phyloP scores from a whole-genome alignment of 2,113 vertebrate genomes.

The Ursus arctos region DNA sequence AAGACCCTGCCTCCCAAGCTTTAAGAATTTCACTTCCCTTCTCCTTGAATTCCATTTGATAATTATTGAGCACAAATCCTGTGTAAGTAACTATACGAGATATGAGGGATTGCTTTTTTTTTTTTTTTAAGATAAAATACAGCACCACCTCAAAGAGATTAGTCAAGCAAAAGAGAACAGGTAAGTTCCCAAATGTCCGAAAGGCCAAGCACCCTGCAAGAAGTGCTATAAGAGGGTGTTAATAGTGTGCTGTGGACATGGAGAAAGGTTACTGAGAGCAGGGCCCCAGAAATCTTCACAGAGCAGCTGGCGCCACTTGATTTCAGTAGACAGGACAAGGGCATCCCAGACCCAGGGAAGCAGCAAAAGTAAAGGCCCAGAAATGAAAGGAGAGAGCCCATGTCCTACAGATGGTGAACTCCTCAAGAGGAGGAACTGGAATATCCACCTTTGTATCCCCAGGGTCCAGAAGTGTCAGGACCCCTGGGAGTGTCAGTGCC shows the following conservation, averaged over 20 bases:
- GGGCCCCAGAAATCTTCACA: neutral
- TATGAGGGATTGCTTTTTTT: neutral
- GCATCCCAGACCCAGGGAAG: neutral
- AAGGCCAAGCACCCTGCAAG: neutral
- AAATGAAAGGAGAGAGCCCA: neutral
- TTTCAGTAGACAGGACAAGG: neutral
- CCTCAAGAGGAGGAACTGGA: neutral
- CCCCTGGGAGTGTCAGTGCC: neutral
- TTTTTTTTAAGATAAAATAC: neutral
- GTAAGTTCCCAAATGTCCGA: neutral
- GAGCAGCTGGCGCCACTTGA: neutral
- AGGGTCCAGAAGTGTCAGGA: neutral
- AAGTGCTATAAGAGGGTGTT: neutral
- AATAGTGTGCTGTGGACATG: neutral
- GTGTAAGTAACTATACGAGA: neutral
- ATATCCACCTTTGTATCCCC: neutral
- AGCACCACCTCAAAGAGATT: neutral
- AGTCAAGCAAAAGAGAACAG: conserved; percentile 13
- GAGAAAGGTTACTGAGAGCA: neutral
- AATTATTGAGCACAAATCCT: neutral
- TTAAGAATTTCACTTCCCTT: neutral
- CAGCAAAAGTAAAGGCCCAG: neutral
- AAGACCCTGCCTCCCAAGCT: no score
- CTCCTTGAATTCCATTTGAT: neutral
- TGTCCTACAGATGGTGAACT: neutral